Conservation (phyloP, 2,888 invertebrate genomes). For the Lottia scabra region DNA sequence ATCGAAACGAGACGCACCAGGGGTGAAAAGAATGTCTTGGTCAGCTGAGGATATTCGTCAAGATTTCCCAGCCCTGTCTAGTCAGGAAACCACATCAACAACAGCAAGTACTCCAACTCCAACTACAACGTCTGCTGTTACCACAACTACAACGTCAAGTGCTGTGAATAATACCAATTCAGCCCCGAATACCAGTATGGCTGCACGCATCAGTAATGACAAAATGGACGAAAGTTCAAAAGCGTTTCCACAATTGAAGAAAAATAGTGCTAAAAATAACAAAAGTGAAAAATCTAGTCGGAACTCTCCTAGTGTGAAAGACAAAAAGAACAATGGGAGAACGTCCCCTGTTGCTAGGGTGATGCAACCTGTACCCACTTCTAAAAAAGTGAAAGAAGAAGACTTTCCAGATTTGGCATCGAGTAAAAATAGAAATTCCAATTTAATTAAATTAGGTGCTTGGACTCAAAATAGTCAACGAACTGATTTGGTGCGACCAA, state of each 20-base stretch:
- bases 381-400: constrained; percentile 17
- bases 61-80: constrained; percentile 29
- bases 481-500: constrained; percentile 8
- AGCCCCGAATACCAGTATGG: background rate
- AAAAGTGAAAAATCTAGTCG: constrained; percentile 9
- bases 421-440: constrained; percentile 6
- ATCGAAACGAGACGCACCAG: constrained; percentile 8
- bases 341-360: background rate
- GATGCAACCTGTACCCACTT: background rate
- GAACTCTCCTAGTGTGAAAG: constrained; percentile 12
- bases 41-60: constrained; percentile 8
- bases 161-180: background rate
- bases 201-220: background rate
- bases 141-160: background rate
- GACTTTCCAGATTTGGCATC: constrained; percentile 40
- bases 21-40: constrained; percentile 2
- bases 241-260: background rate
- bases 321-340: constrained; percentile 4
- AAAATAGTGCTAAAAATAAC: constrained; percentile 5
- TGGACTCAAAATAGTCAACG: constrained; percentile 22
- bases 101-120: constrained; percentile 10
- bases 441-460: constrained; percentile 22
- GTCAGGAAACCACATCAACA: background rate
- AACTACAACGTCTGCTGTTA: constrained; percentile 5
- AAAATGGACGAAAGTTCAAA: background rate